phyloP scores from a whole-genome alignment of 1,140 invertebrate species.

The Sitobion miscanthi region DNA sequence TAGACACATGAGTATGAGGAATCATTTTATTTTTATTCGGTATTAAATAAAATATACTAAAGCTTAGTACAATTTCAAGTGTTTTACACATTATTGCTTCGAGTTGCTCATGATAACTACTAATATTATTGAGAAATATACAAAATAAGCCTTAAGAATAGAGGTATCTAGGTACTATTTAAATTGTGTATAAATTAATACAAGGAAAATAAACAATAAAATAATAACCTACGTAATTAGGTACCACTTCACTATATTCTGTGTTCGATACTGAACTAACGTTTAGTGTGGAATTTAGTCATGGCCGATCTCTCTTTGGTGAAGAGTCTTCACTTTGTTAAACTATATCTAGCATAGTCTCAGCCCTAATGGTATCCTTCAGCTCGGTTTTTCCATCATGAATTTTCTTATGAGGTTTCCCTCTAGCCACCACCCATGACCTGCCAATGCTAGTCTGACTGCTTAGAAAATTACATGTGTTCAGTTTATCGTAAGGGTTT shows the following conservation, averaged over 20 bases:
- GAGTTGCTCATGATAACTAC: not conserved
- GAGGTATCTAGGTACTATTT: no score
- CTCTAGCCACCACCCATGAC: not conserved
- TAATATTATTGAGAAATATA: not conserved
- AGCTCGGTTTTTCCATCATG: not conserved
- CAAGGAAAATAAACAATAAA: not conserved
- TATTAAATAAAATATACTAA: not conserved
- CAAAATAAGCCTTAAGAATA: not conserved
- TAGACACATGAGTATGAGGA: not conserved
- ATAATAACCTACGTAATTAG: not conserved
- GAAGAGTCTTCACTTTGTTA: not conserved
- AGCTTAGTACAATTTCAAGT: not conserved
- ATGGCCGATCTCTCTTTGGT: not conserved
- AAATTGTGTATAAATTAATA: not conserved
- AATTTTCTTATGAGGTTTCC: not conserved
- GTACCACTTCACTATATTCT: not conserved
- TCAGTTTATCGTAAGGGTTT: not conserved
- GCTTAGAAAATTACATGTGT: not conserved
- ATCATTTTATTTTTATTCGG: not conserved
- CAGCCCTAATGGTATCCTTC: not conserved
- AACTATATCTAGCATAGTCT: not conserved
- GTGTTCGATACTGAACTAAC: not conserved
- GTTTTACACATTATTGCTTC: not conserved
- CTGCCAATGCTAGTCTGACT: not conserved
- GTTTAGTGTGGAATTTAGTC: not conserved